Evolutionary conservation across 2,797 vertebrate species (phyloP).

Genomic region (Nyctibius grandis): DNA sequence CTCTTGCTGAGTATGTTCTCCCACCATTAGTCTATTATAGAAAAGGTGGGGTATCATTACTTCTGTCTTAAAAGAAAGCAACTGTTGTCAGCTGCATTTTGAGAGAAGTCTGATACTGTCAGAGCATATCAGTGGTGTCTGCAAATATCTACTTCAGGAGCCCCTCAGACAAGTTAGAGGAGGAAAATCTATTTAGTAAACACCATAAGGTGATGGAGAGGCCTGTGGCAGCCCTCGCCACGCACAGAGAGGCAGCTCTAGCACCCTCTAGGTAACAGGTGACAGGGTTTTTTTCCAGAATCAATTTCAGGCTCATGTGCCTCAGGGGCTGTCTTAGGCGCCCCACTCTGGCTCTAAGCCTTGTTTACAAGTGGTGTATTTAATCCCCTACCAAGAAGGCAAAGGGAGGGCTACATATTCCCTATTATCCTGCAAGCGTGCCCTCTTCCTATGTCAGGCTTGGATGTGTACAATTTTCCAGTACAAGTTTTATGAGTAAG

Average conservation of each 20-base stretch:
- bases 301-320: background rate
- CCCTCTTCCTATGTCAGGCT: background rate
- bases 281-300: background rate
- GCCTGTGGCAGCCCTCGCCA: background rate
- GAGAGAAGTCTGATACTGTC: background rate
- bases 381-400: background rate
- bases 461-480: background rate
- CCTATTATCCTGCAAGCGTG: background rate
- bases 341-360: background rate
- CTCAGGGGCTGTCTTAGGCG: background rate
- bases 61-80: background rate
- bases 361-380: background rate
- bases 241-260: background rate
- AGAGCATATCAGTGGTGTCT: background rate
- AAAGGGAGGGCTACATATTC: background rate
- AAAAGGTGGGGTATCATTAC: background rate
- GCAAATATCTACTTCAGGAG: background rate
- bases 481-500: background rate
- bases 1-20: background rate
- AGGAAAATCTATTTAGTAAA: background rate
- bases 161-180: background rate
- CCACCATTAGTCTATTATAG: background rate
- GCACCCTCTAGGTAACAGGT: background rate
- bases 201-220: background rate
- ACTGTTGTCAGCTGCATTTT: background rate